A percentile compares a stretch with the other conserved stretches of the same genome.
Conservation (phyloP, 2,888 invertebrate species). For the Pandemis heparana region DNA sequence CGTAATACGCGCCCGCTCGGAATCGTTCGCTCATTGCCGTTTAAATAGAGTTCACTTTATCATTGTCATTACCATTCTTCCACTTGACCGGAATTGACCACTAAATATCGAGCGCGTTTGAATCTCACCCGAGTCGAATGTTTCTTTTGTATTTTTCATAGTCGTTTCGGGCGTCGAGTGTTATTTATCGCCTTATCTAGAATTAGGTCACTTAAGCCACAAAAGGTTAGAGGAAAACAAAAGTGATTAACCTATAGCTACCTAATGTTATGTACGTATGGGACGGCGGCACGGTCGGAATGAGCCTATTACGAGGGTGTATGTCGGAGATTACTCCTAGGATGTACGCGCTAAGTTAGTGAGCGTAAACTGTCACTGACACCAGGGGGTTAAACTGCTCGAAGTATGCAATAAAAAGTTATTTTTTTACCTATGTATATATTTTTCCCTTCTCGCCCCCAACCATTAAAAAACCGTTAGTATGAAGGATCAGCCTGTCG, state of each 20-base stretch:
- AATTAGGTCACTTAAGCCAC: conserved; percentile 10
- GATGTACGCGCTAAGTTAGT: conserved; percentile 13
- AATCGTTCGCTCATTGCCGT: conserved; percentile 29
- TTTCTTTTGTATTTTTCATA: neutral
- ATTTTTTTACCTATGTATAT: neutral
- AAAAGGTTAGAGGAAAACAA: conserved; percentile 14
- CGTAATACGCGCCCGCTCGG: conserved; percentile 30
- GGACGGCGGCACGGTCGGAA: conserved; percentile 7
- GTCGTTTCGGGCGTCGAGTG: conserved; percentile 1
- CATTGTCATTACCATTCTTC: conserved; percentile 10
- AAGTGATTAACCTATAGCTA: conserved; percentile 16
- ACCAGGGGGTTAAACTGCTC: conserved; percentile 1
- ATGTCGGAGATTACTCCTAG: conserved; percentile 13
- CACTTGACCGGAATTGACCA: conserved; percentile 4
- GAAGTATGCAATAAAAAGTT: neutral
- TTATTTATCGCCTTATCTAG: conserved; percentile 4
- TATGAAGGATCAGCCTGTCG: neutral
- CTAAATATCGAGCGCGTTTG: conserved; percentile 1
- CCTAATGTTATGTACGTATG: neutral
- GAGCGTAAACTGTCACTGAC: conserved; percentile 6
- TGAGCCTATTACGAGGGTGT: conserved; percentile 20
- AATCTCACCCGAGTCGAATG: neutral
- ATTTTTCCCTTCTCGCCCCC: neutral
- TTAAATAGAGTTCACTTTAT: conserved; percentile 12
- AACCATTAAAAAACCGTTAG: neutral